Evolutionary conservation across 2,113 vertebrate genomes (phyloP).

Genomic region (Hydropotes inermis): DNA sequence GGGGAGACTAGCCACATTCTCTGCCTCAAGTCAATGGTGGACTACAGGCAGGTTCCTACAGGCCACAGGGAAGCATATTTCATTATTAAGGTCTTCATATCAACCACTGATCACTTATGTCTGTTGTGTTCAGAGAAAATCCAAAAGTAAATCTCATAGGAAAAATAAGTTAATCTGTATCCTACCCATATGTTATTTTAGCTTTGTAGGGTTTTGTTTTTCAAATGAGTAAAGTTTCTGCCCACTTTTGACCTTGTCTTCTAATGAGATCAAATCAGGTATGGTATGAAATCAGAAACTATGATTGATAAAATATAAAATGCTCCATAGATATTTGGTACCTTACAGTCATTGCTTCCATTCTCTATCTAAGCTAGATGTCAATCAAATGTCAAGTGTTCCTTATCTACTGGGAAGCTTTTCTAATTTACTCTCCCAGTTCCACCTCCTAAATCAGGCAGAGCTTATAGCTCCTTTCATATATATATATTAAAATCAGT

Average conservation of each 20-base stretch:
- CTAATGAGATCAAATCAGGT: background rate
- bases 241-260: background rate
- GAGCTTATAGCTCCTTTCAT: background rate
- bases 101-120: background rate
- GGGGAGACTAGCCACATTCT: slow-evolving; percentile 7
- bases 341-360: background rate
- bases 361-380: background rate
- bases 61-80: background rate
- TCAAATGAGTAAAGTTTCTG: background rate
- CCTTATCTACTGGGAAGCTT: background rate
- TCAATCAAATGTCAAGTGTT: background rate
- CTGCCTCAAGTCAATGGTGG: background rate
- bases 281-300: background rate
- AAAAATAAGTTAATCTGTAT: background rate
- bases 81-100: background rate
- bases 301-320: background rate
- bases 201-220: background rate
- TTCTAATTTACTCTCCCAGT: background rate
- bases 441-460: background rate
- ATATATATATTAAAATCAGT: background rate
- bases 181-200: background rate
- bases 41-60: background rate
- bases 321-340: background rate
- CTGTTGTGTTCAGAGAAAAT: background rate
- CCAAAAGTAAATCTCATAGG: background rate